phyloP scores from a whole-genome alignment of 2,888 invertebrate species.

The Himalopsyche kuldschensis region DNA sequence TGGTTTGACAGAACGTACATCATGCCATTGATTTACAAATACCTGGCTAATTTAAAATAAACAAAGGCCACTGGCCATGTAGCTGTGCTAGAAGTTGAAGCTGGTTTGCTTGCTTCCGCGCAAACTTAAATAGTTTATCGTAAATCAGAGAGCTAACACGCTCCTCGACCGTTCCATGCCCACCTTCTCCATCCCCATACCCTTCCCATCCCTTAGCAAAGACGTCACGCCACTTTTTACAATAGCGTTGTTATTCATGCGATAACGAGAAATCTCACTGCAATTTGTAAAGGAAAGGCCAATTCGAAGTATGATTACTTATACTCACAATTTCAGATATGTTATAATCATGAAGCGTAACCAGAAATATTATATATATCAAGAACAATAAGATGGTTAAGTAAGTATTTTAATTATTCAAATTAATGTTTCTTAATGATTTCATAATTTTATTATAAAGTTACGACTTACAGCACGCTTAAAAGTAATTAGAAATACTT shows the following conservation, averaged over 20 bases:
- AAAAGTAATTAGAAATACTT: no score
- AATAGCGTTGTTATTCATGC: neutral
- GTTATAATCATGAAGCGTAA: neutral
- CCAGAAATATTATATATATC: neutral
- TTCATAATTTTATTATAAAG: no score
- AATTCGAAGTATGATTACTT: neutral
- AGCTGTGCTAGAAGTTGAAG: neutral
- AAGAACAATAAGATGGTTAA: neutral
- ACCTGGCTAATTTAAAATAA: neutral
- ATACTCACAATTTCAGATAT: neutral
- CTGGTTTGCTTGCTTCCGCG: neutral
- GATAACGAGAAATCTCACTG: neutral
- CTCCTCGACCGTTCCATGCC: neutral
- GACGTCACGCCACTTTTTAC: neutral
- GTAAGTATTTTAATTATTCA: no score
- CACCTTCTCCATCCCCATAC: neutral
- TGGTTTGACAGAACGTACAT: neutral
- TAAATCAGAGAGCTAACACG: neutral
- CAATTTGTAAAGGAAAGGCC: neutral
- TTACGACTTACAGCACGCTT: no score
- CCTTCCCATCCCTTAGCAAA: neutral
- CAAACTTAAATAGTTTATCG: neutral
- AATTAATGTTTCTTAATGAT: no score
- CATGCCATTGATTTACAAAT: neutral
- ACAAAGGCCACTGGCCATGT: neutral